Conservation (phyloP, 1,140 invertebrate species). For the Conopomorpha cramerella region DNA sequence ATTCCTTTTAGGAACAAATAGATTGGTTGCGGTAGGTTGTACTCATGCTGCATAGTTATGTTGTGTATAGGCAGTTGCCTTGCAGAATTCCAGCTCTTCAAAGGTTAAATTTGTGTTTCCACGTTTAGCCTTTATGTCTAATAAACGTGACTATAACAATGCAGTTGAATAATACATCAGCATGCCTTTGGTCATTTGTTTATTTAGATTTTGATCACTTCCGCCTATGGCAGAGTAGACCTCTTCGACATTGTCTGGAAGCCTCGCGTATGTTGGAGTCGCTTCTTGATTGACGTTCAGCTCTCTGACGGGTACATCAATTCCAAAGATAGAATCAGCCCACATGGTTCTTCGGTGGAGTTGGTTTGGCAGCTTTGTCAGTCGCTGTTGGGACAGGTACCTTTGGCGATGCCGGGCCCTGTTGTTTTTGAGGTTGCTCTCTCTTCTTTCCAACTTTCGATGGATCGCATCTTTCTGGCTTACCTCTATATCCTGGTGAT, state of each 20-base stretch:
- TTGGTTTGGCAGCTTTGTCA: conserved; percentile 7
- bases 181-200: conserved; percentile 9
- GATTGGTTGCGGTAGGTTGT: too few species aligned
- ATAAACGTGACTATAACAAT: too few species aligned
- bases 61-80: too few species aligned
- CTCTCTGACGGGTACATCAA: conserved; percentile 6
- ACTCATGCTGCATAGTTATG: too few species aligned
- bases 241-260: conserved; percentile 6
- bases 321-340: conserved; percentile 6
- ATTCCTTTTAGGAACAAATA: too few species aligned
- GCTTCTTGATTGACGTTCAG: conserved; percentile 6
- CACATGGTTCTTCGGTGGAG: conserved; percentile 7
- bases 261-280: conserved; percentile 2
- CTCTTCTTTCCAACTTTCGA: conserved; percentile 9
- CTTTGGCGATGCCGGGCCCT: neutral
- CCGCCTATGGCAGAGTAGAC: conserved; percentile 6
- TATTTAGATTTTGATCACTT: conserved; percentile 5
- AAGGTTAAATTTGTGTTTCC: too few species aligned
- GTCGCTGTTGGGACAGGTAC: conserved; percentile 5
- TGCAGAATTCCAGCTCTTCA: too few species aligned
- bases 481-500: conserved; percentile 13
- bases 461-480: conserved; percentile 13
- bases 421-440: neutral
- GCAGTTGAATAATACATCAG: too few species aligned
- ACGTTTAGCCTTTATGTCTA: too few species aligned